Conservation (phyloP, 2,888 invertebrate species). For the Platerodrilus igneus region DNA sequence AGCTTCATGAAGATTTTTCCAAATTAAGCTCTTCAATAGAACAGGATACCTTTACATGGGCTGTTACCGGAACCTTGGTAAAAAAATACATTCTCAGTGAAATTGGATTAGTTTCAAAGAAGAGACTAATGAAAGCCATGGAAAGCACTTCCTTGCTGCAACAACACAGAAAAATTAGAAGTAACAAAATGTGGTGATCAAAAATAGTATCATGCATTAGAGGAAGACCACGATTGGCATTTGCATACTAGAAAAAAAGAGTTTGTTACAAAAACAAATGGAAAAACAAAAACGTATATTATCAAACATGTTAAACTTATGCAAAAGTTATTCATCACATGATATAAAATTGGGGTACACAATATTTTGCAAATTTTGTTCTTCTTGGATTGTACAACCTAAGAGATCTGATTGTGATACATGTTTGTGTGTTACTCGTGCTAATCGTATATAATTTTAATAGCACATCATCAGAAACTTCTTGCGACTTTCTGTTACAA, state of each 20-base stretch:
- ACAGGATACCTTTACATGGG: constrained; percentile 14
- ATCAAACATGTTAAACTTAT: constrained; percentile 27
- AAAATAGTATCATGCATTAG: background rate
- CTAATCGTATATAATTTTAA: constrained; percentile 24
- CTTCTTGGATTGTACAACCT: constrained; percentile 1
- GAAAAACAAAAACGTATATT: constrained; percentile 30
- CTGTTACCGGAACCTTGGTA: constrained; percentile 12
- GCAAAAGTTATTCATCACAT: constrained; percentile 29
- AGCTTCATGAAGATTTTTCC: constrained; percentile 15
- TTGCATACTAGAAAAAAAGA: constrained; percentile 30
- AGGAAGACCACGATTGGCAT: background rate
- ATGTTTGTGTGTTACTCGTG: constrained; percentile 1
- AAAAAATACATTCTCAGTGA: no score
- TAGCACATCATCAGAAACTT: background rate
- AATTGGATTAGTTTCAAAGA: no score
- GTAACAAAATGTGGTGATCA: no score
- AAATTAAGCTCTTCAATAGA: constrained; percentile 13
- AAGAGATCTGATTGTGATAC: constrained; percentile 1
- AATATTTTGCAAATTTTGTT: background rate
- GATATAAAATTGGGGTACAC: constrained; percentile 13
- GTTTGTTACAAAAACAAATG: constrained; percentile 30
- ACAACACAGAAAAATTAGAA: no score
- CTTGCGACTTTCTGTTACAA: background rate
- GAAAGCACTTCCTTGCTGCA: no score
- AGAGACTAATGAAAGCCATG: constrained; percentile 19